These are phyloP conservation scores for Struthidea cinerea DNA, from an alignment of 2,113 vertebrate species.

Conservation along the genomic window DNA sequence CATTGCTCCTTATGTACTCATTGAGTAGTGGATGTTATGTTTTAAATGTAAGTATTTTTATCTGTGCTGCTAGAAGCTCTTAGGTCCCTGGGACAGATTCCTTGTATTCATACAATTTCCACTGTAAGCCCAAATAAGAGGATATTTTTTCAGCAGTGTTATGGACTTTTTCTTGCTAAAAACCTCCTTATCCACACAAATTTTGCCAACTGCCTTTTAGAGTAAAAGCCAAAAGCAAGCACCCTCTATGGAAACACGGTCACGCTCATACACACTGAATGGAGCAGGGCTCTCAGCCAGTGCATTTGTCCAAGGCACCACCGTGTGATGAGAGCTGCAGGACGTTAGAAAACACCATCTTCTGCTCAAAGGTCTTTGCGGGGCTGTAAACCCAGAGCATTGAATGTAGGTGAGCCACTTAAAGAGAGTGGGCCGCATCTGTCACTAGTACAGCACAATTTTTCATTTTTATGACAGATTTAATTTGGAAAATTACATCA, in stretches of 20 bases:
- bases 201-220: background rate
- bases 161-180: background rate
- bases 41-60: background rate
- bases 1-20: background rate
- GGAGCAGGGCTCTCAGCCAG: background rate
- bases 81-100: background rate
- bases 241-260: background rate
- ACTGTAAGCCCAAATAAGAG: background rate
- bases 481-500: background rate
- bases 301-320: background rate
- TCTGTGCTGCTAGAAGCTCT: background rate
- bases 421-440: background rate
- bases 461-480: background rate
- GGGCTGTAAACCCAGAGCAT: background rate
- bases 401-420: background rate
- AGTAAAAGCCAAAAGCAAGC: background rate
- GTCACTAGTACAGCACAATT: background rate
- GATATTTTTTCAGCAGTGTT: background rate
- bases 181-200: background rate
- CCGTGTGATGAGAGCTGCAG: rapidly evolving
- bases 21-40: background rate
- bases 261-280: rapidly evolving
- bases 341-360: background rate
- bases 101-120: background rate
- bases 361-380: background rate